Evolutionary conservation across 1,140 invertebrate genomes (phyloP), one percentile per base, ranked within the genome.

Genomic region (Heliconius nattereri): DNA sequence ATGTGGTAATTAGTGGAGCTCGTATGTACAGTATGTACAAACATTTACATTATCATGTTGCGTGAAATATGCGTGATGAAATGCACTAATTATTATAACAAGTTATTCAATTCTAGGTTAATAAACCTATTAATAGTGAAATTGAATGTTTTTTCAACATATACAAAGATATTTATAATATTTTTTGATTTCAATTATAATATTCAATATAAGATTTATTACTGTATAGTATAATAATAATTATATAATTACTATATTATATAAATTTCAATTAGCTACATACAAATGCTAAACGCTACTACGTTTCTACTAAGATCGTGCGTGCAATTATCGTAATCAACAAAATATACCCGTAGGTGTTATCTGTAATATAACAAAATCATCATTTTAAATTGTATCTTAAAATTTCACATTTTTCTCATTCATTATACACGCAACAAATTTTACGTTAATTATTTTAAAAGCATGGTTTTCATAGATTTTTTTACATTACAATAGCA

Each of bases 1-100:
- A 75, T 29, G 60, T 20, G 72, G 6, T 73, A 76, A 76, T 80
- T 73, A 76, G 35, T 32, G 19, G 60, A 66, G 23, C 60, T 29
- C n/a, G 57, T 23, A 60, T 6, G n/a, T n/a, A n/a, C 7, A 32
- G 32, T 32, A 32, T 60, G 70, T 60, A 78, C 60, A 57, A 76
- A 76, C 54, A 76, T 80, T 80, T 71, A 73, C 75, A 76, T 80
- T 76, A 73, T 73, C n/a, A 52, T 40, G 75, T n/a, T 66, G 60
- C 75, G 45, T 76, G 75, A 40, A 49, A 73, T 26, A 54, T 66
- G 71, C 75, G 71, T 76, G 52, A 19, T 70, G 71, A 73, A 80
- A 66, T 73, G 79, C 79, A 76, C 75, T 80, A 60, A 80, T 80
- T 75, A 60, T 8, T 45, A 45, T 76, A 66, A 37, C 54, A 29